These are phyloP conservation scores for Hydrozoanthus tunicans DNA, from an alignment of 64 coral and sea anemone species.

Conservation along the genomic window DNA sequence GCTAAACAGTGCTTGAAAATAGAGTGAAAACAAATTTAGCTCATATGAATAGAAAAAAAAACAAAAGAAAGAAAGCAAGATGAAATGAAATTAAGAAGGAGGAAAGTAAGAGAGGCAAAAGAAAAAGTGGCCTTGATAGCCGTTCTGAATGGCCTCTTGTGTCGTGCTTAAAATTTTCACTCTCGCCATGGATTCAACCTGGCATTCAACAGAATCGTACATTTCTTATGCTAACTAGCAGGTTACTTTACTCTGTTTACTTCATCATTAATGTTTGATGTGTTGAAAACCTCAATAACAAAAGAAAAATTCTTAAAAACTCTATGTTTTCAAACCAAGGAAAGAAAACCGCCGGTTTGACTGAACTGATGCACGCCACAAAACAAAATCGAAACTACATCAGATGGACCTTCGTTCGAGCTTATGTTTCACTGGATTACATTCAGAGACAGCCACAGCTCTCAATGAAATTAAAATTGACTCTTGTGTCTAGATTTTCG, in stretches of 20 bases:
- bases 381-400: background rate
- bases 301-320: background rate
- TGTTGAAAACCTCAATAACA: background rate
- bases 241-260: background rate
- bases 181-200: background rate
- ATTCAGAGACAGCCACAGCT: background rate
- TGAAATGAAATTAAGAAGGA: no score
- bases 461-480: background rate
- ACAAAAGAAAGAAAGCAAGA: no score
- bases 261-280: slow-evolving; percentile 5
- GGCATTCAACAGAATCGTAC: background rate
- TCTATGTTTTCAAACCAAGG: background rate
- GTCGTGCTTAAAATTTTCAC: no score
- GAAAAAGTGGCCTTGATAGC: no score
- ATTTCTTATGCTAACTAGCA: background rate
- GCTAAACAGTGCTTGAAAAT: no score
- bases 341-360: background rate
- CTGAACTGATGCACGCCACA: background rate
- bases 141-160: no score
- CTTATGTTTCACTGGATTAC: background rate
- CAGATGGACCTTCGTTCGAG: background rate
- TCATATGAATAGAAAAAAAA: no score
- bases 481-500: background rate
- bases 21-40: no score
- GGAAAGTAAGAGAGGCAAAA: no score